Evolutionary conservation across 2,888 invertebrate genomes (phyloP), one percentile per base, ranked within the genome.

Genomic region (Tanypteryx hageni): DNA sequence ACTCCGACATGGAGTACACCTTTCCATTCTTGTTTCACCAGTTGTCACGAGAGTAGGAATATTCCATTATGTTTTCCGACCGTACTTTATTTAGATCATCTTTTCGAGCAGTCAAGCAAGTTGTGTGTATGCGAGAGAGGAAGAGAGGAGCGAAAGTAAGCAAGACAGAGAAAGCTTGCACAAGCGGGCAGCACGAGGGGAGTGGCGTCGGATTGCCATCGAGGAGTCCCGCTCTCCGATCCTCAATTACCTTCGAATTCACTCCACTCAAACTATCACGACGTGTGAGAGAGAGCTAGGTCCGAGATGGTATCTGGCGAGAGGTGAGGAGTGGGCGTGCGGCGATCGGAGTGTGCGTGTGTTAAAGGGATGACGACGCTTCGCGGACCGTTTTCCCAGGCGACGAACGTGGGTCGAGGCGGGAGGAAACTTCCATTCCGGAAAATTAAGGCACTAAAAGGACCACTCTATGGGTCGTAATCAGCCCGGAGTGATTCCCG

Each of bases 381-480:
- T 59, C 13, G 61, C 89, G 64, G 31, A 31, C 59, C 89, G 44
- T 61, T 31, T 64, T 44, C 89, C 64, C 31, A 18, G 44, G 16
- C 27, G 61, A 18, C 59, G 44, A 14, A 44, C 18, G 58, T n/a
- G 85, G 10, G 85, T 5, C 9, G 27, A 14, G n/a, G 27, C 27
- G 22, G 58, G 85, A 16, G 86, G 86, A 68, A 64, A 68, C 89
- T 18, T 64, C 44, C 89, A 89, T 89, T 89, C 58, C 68, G 89
- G n/a, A 44, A 89, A 68, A 89, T 89, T 89, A 89, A 64, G 89
- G 89, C 64, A 89, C 89, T 89, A 68, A 89, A 68, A 89, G 89
- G 64, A 64, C 61, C 89, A 89, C 89, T 89, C 89, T 44, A 31
- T 61, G 31, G 44, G 44, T 27, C 86, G 64, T 89, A 89, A 89